These are phyloP conservation scores for Contarinia nasturtii DNA, from an alignment of 1,140 invertebrate genomes.

Conservation along the genomic window DNA sequence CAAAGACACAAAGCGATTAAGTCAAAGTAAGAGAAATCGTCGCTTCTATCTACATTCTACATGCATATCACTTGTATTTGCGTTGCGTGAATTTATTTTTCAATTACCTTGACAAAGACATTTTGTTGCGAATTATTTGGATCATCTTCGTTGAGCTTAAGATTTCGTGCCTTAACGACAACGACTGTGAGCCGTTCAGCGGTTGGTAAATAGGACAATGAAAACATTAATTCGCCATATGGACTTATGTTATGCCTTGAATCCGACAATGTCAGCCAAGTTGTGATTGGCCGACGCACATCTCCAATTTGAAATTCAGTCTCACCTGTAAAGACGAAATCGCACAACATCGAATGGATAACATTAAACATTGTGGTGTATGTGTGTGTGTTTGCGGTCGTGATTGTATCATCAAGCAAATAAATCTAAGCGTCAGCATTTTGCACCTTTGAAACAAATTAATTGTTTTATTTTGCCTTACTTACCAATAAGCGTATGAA, in stretches of 20 bases:
- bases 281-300: constrained; percentile 26
- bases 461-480: background rate
- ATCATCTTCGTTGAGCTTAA: constrained; percentile 29
- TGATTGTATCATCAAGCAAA: too few species aligned
- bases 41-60: too few species aligned
- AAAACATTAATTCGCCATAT: constrained; percentile 64
- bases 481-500: constrained; percentile 18
- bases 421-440: too few species aligned
- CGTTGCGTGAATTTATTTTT: too few species aligned
- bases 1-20: too few species aligned
- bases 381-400: too few species aligned
- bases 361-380: too few species aligned
- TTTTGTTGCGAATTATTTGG: constrained; percentile 22
- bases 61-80: too few species aligned
- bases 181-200: constrained; percentile 64
- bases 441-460: too few species aligned
- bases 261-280: constrained; percentile 29
- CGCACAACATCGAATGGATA: background rate
- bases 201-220: constrained; percentile 57
- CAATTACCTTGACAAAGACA: constrained; percentile 32
- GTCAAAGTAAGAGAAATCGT: too few species aligned
- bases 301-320: constrained; percentile 30
- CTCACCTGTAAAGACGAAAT: constrained; percentile 13
- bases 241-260: constrained; percentile 34
- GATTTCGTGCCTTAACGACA: constrained; percentile 59